These are phyloP conservation scores for Allobates femoralis DNA, from an alignment of 2,797 vertebrate genomes.

Conservation along the genomic window DNA sequence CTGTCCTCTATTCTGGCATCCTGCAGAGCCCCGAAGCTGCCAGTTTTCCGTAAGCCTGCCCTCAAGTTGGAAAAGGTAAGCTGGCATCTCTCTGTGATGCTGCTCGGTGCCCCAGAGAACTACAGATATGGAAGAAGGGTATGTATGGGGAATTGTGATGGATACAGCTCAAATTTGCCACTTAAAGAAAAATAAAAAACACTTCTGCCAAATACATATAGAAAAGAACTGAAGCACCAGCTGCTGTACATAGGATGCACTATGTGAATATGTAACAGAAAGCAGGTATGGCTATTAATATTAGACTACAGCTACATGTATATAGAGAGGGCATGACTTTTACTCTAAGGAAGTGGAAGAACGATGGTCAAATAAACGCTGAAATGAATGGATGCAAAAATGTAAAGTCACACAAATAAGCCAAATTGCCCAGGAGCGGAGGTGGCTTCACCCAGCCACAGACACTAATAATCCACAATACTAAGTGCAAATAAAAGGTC, in stretches of 20 bases:
- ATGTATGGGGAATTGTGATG: conserved; percentile 34
- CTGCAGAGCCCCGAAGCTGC: conserved; percentile 69
- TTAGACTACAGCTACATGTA: not conserved
- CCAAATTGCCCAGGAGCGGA: not conserved
- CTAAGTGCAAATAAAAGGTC: too few species aligned
- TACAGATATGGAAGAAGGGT: conserved; percentile 55
- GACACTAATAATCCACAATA: too few species aligned
- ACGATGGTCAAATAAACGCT: not conserved
- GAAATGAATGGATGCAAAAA: not conserved
- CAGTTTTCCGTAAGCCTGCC: conserved; percentile 71
- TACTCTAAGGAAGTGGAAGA: not conserved
- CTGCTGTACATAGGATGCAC: not conserved
- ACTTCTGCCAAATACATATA: not conserved
- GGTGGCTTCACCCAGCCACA: too few species aligned
- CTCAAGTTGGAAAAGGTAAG: conserved; percentile 62
- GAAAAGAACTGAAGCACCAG: not conserved
- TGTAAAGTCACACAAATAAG: not conserved
- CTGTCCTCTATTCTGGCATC: conserved; percentile 45
- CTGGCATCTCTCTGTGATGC: conserved; percentile 53
- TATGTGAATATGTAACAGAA: not conserved
- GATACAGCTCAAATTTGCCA: not conserved
- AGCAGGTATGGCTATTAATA: not conserved
- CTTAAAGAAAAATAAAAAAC: not conserved
- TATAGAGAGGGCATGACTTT: not conserved
- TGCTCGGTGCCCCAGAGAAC: conserved; percentile 58